Conservation (phyloP, 2,113 vertebrate species). For the Brienomyrus brachyistius region DNA sequence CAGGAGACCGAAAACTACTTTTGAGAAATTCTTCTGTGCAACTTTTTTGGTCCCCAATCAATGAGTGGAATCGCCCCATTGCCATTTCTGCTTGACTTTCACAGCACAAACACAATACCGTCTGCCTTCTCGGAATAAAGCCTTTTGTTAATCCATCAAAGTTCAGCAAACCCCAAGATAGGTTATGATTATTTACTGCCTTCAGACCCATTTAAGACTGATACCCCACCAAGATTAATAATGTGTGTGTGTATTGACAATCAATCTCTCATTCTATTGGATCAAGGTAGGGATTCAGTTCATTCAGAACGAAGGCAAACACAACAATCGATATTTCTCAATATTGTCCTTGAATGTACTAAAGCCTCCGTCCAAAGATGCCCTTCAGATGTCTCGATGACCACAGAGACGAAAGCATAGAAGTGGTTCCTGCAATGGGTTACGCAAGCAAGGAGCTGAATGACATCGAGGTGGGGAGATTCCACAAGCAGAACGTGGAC, state of each 20-base stretch:
- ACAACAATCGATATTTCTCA: not conserved
- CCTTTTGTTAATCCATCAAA: conserved; percentile 7
- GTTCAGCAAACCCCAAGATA: conserved; percentile 10
- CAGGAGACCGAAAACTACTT: not conserved
- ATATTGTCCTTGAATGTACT: not conserved
- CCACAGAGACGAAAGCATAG: not conserved
- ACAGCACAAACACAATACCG: conserved; percentile 5
- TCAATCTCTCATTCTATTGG: not conserved
- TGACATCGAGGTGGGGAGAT: not conserved
- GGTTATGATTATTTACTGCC: conserved; percentile 11
- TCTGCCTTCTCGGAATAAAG: conserved; percentile 2
- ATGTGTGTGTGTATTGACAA: not conserved
- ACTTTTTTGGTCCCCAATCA: not conserved
- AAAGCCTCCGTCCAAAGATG: not conserved
- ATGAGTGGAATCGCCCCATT: not conserved
- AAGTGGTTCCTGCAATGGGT: not conserved
- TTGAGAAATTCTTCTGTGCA: not conserved
- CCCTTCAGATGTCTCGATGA: not conserved
- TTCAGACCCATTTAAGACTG: not conserved
- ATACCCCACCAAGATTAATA: conserved; percentile 3
- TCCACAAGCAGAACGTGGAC: not conserved
- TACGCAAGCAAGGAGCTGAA: not conserved
- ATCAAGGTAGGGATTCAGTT: not conserved
- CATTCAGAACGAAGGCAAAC: not conserved
- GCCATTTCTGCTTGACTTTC: not conserved